phyloP scores from a whole-genome alignment of 2,888 invertebrate genomes.

The Cheilosia impressa region DNA sequence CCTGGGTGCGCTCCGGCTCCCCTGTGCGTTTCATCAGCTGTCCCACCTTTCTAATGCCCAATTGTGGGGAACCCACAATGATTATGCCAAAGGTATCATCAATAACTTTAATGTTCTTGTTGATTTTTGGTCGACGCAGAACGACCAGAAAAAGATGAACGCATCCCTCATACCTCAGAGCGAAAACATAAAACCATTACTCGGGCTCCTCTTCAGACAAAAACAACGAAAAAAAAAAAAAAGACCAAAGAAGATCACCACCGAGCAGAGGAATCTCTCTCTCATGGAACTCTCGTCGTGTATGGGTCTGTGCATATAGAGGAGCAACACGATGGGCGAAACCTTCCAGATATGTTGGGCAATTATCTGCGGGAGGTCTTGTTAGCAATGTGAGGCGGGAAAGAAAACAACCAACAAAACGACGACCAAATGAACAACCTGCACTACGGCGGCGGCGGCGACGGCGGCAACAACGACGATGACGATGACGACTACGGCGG shows the following conservation, averaged over 20 bases:
- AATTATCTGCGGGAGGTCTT: conserved; percentile 76
- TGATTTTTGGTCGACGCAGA: conserved; percentile 72
- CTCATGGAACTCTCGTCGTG: conserved; percentile 42
- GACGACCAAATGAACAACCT: conserved; percentile 19
- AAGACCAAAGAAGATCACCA: not conserved
- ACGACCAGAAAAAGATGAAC: conserved; percentile 55
- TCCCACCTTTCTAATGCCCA: conserved; percentile 72
- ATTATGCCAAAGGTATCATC: conserved; percentile 75
- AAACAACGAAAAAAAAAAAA: conserved; percentile 17
- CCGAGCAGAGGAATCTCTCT: conserved; percentile 55
- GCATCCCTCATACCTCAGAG: conserved; percentile 62
- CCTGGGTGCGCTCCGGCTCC: conserved; percentile 15
- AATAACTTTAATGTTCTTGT: conserved; percentile 76
- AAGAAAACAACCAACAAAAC: conserved; percentile 72
- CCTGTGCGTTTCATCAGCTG: conserved; percentile 56
- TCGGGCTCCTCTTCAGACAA: conserved; percentile 28
- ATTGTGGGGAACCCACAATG: conserved; percentile 73
- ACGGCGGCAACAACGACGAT: conserved; percentile 25
- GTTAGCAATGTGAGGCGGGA: conserved; percentile 75
- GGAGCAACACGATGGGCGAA: conserved; percentile 70
- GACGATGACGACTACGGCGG: conserved; percentile 35
- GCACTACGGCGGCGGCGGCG: not conserved
- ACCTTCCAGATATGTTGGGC: conserved; percentile 75
- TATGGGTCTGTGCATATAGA: conserved; percentile 19
- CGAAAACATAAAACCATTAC: conserved; percentile 72